Evolutionary conservation across 2,797 vertebrate genomes (phyloP), one percentile per base, ranked within the genome.

Genomic region (Manis crassicaudata): DNA sequence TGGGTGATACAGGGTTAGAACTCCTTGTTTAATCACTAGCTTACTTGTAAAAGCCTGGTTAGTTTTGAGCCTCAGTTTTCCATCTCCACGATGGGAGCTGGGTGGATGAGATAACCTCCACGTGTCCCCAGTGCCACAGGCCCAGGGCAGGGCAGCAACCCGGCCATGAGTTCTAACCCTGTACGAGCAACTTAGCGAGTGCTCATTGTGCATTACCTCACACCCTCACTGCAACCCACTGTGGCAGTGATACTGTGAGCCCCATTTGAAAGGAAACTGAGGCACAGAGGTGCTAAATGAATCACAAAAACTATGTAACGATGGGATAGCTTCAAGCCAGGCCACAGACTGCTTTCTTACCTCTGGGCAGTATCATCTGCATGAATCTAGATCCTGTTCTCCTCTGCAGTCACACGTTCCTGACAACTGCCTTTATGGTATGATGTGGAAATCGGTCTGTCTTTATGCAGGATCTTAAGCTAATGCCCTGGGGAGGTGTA

Each of bases 161-260:
- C 17, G 20, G 23, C 10, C 3, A 0, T 8, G 14, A 56, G 9
- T 20, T 81, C 37, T n/a, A 62, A 62, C 23, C 65, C 5, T 46
- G 17, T n/a, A 25, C 80, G 11, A n/a, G 21, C 23, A 56, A 56
- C 27, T 81, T 0, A 0, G 0, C 4, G 7, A 20, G 6, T 8
- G 23, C 10, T 70, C 32, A 29, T 52, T 43, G 13, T 16, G 7
- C 23, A 9, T 50, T 50, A 43, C 35, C 29, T n/a, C 65, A 68
- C 43, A 50, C 8, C 27, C 21, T 62, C 37, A 56, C 4, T 7
- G 46, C 32, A 62, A 2, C 11, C 32, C 52, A 29, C 2, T 2
- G 6, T 16, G 16, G 27, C 5, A 50, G 40, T 25, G 27, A 70
- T 6, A 13, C 43, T 60, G 50, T 73, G 23, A 65, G 67, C 23